Evolutionary conservation across 2,797 vertebrate genomes (phyloP).

Genomic region (Chelidonichthys spinosus): DNA sequence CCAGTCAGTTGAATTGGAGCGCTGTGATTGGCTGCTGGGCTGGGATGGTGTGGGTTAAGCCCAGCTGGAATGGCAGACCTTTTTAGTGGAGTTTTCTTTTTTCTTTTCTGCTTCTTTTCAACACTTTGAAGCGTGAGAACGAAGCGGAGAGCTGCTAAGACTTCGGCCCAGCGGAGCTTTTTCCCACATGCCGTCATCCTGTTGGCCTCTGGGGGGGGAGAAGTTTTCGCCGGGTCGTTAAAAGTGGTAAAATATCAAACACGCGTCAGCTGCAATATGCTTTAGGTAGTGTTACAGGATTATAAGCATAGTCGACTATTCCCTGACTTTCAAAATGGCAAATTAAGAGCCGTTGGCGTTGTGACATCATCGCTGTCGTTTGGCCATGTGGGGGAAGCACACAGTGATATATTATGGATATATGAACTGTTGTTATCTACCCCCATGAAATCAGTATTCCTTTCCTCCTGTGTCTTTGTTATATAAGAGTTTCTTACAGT

Average conservation of each 20-base stretch:
- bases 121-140: slow-evolving; percentile 72
- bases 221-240: slow-evolving; percentile 25
- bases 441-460: background rate
- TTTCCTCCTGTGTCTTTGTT: background rate
- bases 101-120: slow-evolving; percentile 28
- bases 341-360: background rate
- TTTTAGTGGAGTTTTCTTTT: slow-evolving; percentile 28
- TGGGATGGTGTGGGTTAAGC: slow-evolving; percentile 71
- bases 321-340: slow-evolving; percentile 4
- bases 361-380: too few species aligned
- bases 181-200: slow-evolving; percentile 71
- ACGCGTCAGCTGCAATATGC: slow-evolving; percentile 15
- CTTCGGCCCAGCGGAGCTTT: slow-evolving; percentile 44
- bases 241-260: slow-evolving; percentile 7
- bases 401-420: background rate
- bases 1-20: slow-evolving; percentile 77
- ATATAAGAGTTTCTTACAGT: too few species aligned
- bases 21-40: slow-evolving; percentile 69
- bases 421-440: background rate
- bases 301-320: background rate
- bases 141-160: slow-evolving; percentile 38
- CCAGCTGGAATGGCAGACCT: slow-evolving; percentile 68
- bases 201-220: slow-evolving; percentile 21
- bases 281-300: slow-evolving; percentile 5
- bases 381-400: background rate